A percentile compares a stretch with the other conserved stretches of the same genome.
Evolutionary conservation across 2,797 vertebrate species (phyloP).

Genomic region (Crocodylus rhombifer): DNA sequence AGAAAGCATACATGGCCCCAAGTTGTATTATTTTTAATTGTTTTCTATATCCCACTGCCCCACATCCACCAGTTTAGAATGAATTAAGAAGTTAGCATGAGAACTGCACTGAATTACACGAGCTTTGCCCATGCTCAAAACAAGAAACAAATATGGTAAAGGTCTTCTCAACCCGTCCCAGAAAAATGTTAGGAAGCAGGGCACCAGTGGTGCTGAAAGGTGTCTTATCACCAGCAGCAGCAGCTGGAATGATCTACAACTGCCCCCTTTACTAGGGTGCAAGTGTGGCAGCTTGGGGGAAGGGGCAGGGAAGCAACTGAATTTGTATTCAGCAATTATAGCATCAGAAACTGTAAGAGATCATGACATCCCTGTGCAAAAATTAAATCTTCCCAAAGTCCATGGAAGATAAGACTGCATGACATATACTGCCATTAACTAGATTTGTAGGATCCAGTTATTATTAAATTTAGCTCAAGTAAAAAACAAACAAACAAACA

Average conservation of each 20-base stretch:
- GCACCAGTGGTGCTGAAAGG: not conserved
- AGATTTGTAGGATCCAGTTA: not conserved
- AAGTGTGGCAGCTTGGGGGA: too few species aligned
- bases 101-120: fast-evolving
- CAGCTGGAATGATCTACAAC: not conserved
- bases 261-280: not conserved
- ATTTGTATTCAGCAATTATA: not conserved
- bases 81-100: not conserved
- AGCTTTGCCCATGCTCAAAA: not conserved
- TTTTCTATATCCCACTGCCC: too few species aligned
- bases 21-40: too few species aligned
- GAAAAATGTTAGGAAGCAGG: not conserved
- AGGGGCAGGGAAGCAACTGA: too few species aligned
- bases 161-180: too few species aligned
- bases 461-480: constrained; percentile 13
- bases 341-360: not conserved
- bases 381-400: not conserved
- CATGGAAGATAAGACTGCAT: not conserved
- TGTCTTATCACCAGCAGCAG: not conserved
- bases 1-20: not conserved
- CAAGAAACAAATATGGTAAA: not conserved
- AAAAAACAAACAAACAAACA: too few species aligned
- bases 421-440: fast-evolving
- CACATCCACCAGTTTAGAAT: not conserved
- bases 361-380: not conserved